A percentile compares a stretch with the other conserved stretches of the same genome.
Evolutionary conservation across 2,888 invertebrate genomes (phyloP).

Genomic region (Tinea semifulvella): DNA sequence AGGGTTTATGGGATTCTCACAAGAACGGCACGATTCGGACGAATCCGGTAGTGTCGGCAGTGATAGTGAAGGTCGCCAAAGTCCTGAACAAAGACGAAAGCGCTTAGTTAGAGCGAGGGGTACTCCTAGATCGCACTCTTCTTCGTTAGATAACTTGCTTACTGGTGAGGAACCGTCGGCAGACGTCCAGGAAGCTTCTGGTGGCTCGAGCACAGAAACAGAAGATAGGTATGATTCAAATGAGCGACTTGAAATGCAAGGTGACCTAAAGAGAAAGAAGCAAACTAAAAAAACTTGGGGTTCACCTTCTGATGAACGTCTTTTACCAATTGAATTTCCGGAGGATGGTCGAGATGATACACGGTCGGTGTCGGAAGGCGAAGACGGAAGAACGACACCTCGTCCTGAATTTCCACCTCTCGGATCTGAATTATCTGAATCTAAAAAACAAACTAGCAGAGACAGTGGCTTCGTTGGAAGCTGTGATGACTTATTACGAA

Average conservation of each 20-base stretch:
- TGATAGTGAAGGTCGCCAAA: conserved; percentile 88
- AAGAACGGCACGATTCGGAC: conserved; percentile 79
- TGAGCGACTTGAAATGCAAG: conserved; percentile 77
- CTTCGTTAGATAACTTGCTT: conserved; percentile 80
- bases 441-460: conserved; percentile 82
- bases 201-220: conserved; percentile 80
- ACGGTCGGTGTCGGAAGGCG: conserved; percentile 70
- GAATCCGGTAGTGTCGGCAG: conserved; percentile 90
- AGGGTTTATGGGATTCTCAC: conserved; percentile 84
- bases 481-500: conserved; percentile 83
- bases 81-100: conserved; percentile 86
- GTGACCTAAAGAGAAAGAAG: conserved; percentile 87
- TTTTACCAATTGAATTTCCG: conserved; percentile 70
- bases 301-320: conserved; percentile 70
- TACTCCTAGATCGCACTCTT: conserved; percentile 83
- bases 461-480: conserved; percentile 91
- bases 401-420: conserved; percentile 71
- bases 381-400: conserved; percentile 74
- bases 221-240: conserved; percentile 72
- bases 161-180: conserved; percentile 68
- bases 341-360: conserved; percentile 69
- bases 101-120: conserved; percentile 83
- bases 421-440: conserved; percentile 67
- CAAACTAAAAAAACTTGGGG: conserved; percentile 73
- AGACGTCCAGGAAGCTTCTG: conserved; percentile 69